Conservation (phyloP, 2,113 vertebrate genomes). For the Gasterosteus nipponicus region DNA sequence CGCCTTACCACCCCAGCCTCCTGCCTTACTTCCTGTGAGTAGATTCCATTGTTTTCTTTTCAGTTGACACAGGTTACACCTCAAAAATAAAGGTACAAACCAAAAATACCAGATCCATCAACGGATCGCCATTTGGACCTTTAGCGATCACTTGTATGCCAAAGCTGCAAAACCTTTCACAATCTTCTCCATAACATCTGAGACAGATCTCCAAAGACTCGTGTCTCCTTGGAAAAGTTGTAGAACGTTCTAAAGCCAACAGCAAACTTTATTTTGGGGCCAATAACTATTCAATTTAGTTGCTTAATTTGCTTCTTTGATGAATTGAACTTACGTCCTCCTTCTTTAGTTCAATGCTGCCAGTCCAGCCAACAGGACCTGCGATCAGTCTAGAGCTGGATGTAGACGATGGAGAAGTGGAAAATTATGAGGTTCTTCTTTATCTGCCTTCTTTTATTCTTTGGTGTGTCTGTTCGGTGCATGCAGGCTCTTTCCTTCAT, state of each 20-base stretch:
- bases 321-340: background rate
- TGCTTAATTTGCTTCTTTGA: background rate
- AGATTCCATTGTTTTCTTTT: background rate
- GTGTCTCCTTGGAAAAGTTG: background rate
- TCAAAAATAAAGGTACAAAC: background rate
- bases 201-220: background rate
- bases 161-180: background rate
- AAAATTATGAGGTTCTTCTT: conserved; percentile 93
- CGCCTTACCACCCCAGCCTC: conserved; percentile 96
- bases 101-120: background rate
- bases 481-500: background rate
- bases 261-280: background rate
- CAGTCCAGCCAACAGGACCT: conserved; percentile 96
- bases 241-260: background rate
- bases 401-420: conserved; percentile 98
- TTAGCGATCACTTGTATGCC: background rate
- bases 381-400: conserved; percentile 97
- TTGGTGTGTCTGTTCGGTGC: background rate
- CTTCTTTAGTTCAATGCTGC: conserved; percentile 92
- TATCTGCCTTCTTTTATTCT: background rate
- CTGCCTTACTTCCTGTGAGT: conserved; percentile 99
- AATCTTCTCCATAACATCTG: background rate
- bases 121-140: background rate
- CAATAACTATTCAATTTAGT: background rate
- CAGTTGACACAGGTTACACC: background rate